phyloP scores from a whole-genome alignment of 2,113 vertebrate species.

The Ursus arctos region DNA sequence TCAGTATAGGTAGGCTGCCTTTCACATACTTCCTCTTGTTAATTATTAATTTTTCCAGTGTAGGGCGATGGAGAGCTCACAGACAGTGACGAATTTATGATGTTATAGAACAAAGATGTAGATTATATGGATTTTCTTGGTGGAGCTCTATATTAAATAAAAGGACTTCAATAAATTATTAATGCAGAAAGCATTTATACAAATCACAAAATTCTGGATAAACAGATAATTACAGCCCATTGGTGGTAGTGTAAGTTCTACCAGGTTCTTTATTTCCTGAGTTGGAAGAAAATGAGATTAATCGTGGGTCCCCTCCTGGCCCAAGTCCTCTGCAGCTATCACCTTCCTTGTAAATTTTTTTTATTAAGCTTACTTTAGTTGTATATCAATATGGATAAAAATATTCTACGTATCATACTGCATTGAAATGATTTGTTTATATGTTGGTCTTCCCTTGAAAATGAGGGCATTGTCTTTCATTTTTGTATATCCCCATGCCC shows the following conservation, averaged over 20 bases:
- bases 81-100: neutral
- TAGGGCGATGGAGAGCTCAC: constrained; percentile 41
- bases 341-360: neutral
- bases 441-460: neutral
- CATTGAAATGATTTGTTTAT: neutral
- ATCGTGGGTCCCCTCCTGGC: neutral
- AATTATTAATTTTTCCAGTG: constrained; percentile 78
- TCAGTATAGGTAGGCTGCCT: constrained; percentile 66
- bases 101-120: neutral
- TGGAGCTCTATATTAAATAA: constrained; percentile 17
- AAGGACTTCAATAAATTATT: constrained; percentile 3
- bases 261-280: neutral
- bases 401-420: neutral
- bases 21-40: constrained; percentile 66
- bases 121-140: constrained; percentile 45
- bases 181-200: constrained; percentile 29
- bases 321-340: neutral
- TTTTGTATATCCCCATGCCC: neutral
- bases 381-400: neutral
- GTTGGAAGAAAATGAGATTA: neutral
- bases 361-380: neutral
- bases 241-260: constrained; percentile 20
- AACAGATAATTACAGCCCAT: neutral
- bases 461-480: neutral
- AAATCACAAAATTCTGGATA: neutral